Base-by-base conservation (phyloP, 2,797 vertebrate species). In the Sebastes nivosus region DNA sequence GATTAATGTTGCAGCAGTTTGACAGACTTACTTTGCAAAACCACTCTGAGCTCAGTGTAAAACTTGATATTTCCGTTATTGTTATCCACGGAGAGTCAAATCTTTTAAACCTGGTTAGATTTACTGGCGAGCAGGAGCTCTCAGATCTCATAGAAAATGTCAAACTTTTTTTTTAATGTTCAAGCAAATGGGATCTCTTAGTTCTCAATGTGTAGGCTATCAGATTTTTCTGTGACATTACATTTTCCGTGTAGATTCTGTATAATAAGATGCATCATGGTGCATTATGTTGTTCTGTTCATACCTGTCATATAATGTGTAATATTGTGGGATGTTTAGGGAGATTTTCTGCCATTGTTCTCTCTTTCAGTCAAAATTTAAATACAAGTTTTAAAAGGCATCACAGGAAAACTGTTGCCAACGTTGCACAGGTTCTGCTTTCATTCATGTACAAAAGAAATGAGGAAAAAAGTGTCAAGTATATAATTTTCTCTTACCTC, bases 1-100 rank as follows among this genome's bases (percentile, higher is more conserved):
- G 70, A 87, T 86, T 85, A 67, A 71, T 67, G 25, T 61, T 80
- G 38, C 70, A 27, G 66, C 36, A 75, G 16, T 79, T 76, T 87
- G 79, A 79, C 58, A 34, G 59, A 50, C 38, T 83, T 65, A 74
- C 70, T 81, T 77, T 75, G 46, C 58, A 52, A 70, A 87, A 75
- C 50, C 27, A 30, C 57, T 52, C n/a, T 75, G 55, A 76, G 58
- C 38, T 65, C 55, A 55, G 34, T 36, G n/a, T 42, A 34, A 74
- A 3, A 75, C 16, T 30, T 79, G 58, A 80, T 71, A 25, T 80
- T 75, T 72, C 32, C 1, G 8, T 77, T 55, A 79, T 74, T 82
- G 67, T 65, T 80, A 61, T 75, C 13, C 29, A 25, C 2, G 14
- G 4, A 55, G 16, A 38, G 38, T 73, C 38, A 72, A 71, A 81